Conservation (phyloP, 2,113 vertebrate species). For the Cervus canadensis region DNA sequence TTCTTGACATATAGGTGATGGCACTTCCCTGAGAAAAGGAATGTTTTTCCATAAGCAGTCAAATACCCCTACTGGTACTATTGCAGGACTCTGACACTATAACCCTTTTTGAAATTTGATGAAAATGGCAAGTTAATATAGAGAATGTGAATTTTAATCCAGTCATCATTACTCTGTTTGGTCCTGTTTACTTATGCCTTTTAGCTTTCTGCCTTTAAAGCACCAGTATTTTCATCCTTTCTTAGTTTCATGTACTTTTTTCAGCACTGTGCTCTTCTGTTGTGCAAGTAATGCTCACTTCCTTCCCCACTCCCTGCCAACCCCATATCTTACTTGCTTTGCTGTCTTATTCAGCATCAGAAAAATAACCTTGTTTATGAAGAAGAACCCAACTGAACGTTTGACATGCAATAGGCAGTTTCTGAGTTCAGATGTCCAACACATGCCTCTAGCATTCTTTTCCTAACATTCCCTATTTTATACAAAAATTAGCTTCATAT, state of each 20-base stretch:
- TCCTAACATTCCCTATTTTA: neutral
- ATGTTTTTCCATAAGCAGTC: neutral
- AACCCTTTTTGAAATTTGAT: neutral
- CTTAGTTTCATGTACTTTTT: slow-evolving; percentile 16
- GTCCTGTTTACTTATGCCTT: neutral
- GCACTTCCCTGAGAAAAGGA: neutral
- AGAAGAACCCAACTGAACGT: neutral
- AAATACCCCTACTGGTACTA: neutral
- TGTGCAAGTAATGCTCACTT: neutral
- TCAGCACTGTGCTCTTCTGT: neutral
- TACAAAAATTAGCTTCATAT: neutral
- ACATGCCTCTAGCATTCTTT: neutral
- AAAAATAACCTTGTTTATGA: neutral
- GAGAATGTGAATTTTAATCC: neutral
- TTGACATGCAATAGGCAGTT: neutral
- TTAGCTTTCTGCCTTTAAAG: neutral
- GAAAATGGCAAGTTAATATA: neutral
- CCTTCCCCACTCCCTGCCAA: neutral
- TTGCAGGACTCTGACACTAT: neutral
- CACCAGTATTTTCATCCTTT: neutral
- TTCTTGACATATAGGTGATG: neutral
- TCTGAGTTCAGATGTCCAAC: neutral
- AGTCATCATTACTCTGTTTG: neutral
- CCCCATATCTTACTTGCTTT: neutral
- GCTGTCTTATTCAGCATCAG: neutral